These are phyloP conservation scores for Stylophora pistillata DNA, from an alignment of 64 coral and sea anemone species.

Conservation along the genomic window DNA sequence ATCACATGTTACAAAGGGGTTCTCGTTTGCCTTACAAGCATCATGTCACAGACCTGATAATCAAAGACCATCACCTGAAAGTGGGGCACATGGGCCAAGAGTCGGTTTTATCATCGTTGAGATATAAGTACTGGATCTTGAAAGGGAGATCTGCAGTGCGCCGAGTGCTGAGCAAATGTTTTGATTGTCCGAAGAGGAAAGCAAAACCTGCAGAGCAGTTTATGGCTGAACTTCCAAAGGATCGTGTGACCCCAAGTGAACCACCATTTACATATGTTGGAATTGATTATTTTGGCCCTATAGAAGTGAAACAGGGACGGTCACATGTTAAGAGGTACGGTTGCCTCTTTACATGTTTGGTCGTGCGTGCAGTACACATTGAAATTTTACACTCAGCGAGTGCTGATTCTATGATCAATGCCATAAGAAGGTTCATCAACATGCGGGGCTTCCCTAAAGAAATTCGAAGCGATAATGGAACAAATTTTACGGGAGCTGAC, in stretches of 20 bases:
- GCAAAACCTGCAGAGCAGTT: slow-evolving; percentile 40
- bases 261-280: slow-evolving; percentile 49
- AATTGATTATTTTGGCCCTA: slow-evolving; percentile 55
- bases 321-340: slow-evolving; percentile 40
- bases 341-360: slow-evolving; percentile 37
- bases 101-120: slow-evolving; percentile 38
- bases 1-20: no score
- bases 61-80: slow-evolving; percentile 29
- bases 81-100: slow-evolving; percentile 55
- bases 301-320: slow-evolving; percentile 21
- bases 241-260: background rate
- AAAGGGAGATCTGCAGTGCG: slow-evolving; percentile 30
- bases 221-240: slow-evolving; percentile 49
- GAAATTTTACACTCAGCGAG: slow-evolving; percentile 28
- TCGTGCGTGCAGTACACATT: slow-evolving; percentile 16
- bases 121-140: slow-evolving; percentile 43
- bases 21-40: slow-evolving; percentile 41
- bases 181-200: slow-evolving; percentile 30
- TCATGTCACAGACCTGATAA: slow-evolving; percentile 52
- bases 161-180: slow-evolving; percentile 39
- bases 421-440: slow-evolving; percentile 40
- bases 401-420: slow-evolving; percentile 33
- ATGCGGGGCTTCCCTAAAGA: slow-evolving; percentile 31
- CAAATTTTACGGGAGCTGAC: slow-evolving; percentile 27
- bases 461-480: slow-evolving; percentile 44